Conservation (phyloP, 2,797 vertebrate genomes). For the Buphagus erythrorhynchus region DNA sequence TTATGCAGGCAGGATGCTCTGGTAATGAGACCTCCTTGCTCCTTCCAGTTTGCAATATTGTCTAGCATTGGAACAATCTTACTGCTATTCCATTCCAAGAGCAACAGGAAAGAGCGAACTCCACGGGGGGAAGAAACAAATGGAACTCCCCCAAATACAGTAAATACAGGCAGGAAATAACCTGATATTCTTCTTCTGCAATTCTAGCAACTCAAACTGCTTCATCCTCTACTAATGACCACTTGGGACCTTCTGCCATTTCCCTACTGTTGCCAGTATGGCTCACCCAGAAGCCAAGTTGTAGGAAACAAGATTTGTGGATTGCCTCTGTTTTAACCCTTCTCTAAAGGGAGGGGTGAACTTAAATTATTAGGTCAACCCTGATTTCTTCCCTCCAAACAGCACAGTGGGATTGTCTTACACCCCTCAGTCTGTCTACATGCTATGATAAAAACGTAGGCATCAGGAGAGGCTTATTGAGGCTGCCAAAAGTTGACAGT, state of each 20-base stretch:
- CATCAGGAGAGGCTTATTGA: neutral
- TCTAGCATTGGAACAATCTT: neutral
- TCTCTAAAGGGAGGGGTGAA: neutral
- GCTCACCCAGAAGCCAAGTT: neutral
- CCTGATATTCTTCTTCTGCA: neutral
- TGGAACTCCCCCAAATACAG: neutral
- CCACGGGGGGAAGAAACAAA: neutral
- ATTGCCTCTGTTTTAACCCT: neutral
- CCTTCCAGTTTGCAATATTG: neutral
- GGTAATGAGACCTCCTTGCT: neutral
- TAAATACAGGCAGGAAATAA: neutral
- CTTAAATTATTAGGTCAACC: neutral
- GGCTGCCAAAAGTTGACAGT: neutral
- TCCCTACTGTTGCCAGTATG: neutral
- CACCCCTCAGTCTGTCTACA: neutral
- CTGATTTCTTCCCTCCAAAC: neutral
- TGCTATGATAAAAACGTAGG: rapidly evolving
- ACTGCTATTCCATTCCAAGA: neutral
- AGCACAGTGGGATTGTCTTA: neutral
- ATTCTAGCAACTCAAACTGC: neutral
- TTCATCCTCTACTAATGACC: neutral
- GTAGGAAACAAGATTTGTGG: neutral
- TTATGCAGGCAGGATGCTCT: neutral
- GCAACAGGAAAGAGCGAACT: conserved; percentile 12
- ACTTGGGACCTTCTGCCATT: neutral